Conservation (phyloP, 2,888 invertebrate species). For the Sepiola atlantica region DNA sequence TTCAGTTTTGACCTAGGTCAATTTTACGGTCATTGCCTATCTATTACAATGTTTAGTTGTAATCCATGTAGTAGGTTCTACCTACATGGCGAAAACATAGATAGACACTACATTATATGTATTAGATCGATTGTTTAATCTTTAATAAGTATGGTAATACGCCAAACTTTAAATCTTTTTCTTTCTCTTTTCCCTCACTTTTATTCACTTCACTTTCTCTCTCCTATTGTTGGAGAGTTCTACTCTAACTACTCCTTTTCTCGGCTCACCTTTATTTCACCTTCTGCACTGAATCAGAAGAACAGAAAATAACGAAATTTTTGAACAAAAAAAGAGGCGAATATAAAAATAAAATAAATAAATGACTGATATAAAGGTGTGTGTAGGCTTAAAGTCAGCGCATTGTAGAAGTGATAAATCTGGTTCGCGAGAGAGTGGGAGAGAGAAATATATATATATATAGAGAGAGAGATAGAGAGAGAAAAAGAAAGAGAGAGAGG, state of each 20-base stretch:
- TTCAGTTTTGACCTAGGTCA: too few species aligned
- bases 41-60: too few species aligned
- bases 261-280: background rate
- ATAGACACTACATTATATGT: too few species aligned
- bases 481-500: background rate
- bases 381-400: background rate
- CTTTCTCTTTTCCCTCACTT: background rate
- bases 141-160: too few species aligned
- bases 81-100: too few species aligned
- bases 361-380: background rate
- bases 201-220: background rate
- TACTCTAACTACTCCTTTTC: background rate
- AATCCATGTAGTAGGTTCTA: too few species aligned
- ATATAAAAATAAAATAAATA: background rate
- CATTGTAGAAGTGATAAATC: background rate
- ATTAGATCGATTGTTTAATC: too few species aligned
- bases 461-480: background rate
- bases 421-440: background rate
- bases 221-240: background rate
- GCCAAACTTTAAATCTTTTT: background rate
- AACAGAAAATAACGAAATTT: background rate
- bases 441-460: too few species aligned
- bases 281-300: background rate
- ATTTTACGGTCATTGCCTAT: too few species aligned
- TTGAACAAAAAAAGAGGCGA: background rate